Conservation (phyloP, 2,113 vertebrate genomes). For the Anguilla rostrata region DNA sequence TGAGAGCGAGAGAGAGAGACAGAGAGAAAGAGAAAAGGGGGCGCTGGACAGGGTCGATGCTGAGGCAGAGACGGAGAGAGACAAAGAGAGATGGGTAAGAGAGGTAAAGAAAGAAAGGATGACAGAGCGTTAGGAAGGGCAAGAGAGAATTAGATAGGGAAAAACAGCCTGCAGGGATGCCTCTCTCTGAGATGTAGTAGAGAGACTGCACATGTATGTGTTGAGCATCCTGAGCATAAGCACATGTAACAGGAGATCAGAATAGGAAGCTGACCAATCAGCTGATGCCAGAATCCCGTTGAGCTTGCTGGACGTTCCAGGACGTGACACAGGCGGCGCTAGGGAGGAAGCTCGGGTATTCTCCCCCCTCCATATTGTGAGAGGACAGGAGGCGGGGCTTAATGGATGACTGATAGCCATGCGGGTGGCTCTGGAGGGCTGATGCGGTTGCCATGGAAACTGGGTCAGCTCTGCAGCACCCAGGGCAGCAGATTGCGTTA, state of each 20-base stretch:
- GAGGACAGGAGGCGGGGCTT: conserved; percentile 40
- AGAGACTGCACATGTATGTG: too few relatives aligned
- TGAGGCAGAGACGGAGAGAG: not conserved
- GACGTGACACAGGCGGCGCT: not conserved
- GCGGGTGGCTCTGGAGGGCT: conserved; percentile 33
- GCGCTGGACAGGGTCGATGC: not conserved
- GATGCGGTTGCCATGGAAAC: conserved; percentile 65
- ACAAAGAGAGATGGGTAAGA: not conserved
- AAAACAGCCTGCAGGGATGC: too few relatives aligned
- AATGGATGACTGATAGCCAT: conserved; percentile 38
- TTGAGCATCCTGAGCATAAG: not conserved
- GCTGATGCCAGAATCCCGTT: not conserved
- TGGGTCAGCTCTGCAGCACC: conserved; percentile 58
- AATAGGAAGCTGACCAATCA: not conserved
- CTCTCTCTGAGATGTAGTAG: too few relatives aligned
- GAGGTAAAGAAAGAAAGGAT: not conserved
- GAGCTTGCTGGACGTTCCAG: not conserved
- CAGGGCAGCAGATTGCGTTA: conserved; percentile 46
- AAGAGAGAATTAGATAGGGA: not conserved
- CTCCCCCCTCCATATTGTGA: conserved; percentile 17
- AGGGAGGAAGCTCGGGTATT: not conserved
- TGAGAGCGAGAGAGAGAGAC: not conserved
- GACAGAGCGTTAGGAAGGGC: not conserved
- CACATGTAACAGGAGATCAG: not conserved
- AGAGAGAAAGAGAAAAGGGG: not conserved